Evolutionary conservation across 1,140 invertebrate species (phyloP), one percentile per base, ranked within the genome.

Genomic region (Batillaria attramentaria): DNA sequence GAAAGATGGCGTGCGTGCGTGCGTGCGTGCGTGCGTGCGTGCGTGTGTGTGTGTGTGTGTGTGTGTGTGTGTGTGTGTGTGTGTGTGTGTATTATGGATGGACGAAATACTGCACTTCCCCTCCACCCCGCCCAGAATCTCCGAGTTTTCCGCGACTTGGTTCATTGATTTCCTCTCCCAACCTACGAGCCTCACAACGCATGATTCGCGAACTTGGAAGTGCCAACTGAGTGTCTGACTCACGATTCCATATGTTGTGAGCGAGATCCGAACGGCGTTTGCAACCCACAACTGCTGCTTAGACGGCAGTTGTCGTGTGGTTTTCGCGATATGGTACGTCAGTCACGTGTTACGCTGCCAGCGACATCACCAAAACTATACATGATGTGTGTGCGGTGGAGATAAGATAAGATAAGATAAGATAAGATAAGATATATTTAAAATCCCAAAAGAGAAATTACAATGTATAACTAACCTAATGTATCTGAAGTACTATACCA

Each of bases 1-100:
- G 1, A n/a, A 41, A 24, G 1, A 72, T n/a, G 68, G 31, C 24
- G 31, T 13, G 31, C 24, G 8, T 39, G 31, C 24, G 65, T 68
- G 65, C 31, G 37, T 68, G 65, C 18, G 37, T 68, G 37, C 37
- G 65, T 68, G 65, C 37, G 37, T 68, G 65, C 37, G 65, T 68
- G 65, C 65, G 65, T 68, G 65, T 35, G 37, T 68, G 31, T 35
- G 37, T 39, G 37, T 31, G 31, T 68, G 31, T 31, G 31, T 37
- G 18, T 31, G 24, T 24, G 10, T 33, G 65, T 68, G 65, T 8
- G 8, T 68, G 18, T 24, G 24, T 68, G 57, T 68, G 31, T 8
- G 3, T 28, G 31, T 8, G 31, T 35, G 37, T 35, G 6, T 3
- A 8, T 65, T 65, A 16, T 69, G 28, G 31, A 0, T 69, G 28